phyloP scores from a whole-genome alignment of 1,140 invertebrate species.

The Brachionus manjavacas region DNA sequence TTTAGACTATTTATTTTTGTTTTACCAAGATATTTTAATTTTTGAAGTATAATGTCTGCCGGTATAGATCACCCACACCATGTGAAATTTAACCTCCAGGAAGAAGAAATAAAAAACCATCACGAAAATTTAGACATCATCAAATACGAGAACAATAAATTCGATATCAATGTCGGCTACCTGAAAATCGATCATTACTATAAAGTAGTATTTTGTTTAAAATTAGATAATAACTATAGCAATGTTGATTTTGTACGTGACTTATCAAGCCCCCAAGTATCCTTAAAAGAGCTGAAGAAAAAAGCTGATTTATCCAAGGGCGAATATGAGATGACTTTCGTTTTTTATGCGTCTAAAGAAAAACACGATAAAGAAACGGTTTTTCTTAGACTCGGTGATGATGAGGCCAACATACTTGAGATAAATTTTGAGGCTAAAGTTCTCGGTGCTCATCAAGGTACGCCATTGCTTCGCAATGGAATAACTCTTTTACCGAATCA shows the following conservation, averaged over 20 bases:
- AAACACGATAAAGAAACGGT: constrained; percentile 28
- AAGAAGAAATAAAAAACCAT: constrained; percentile 33
- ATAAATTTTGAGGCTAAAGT: constrained; percentile 34
- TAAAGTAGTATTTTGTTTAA: constrained; percentile 9
- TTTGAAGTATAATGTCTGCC: background rate
- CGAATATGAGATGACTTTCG: background rate
- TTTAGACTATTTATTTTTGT: background rate
- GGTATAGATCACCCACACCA: constrained; percentile 18
- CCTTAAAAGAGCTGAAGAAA: background rate
- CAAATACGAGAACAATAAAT: background rate
- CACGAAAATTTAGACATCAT: constrained; percentile 38
- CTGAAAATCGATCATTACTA: constrained; percentile 33
- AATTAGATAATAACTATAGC: background rate
- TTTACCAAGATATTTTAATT: background rate
- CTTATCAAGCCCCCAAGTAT: background rate
- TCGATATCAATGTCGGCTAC: constrained; percentile 31
- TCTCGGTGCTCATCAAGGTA: constrained; percentile 39
- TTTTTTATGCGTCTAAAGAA: constrained; percentile 25
- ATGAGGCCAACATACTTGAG: background rate
- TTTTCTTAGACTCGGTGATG: background rate
- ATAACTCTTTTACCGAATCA: constrained; percentile 32
- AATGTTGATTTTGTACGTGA: background rate
- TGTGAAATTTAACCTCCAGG: constrained; percentile 37
- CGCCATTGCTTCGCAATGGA: constrained; percentile 20
- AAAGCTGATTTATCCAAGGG: background rate